phyloP scores from a whole-genome alignment of 2,888 invertebrate species.

The Metellina segmentata region DNA sequence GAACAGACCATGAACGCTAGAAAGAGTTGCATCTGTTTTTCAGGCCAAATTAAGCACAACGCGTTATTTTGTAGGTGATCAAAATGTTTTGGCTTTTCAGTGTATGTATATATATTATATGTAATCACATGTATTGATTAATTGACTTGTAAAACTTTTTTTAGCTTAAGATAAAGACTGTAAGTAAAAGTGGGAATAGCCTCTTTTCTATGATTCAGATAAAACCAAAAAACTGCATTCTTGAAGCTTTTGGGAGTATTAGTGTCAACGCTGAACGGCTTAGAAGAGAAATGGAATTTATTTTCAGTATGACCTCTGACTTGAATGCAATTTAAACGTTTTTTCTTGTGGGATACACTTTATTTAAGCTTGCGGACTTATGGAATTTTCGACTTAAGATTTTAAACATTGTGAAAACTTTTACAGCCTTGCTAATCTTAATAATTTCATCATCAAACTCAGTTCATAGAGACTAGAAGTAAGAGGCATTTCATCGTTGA shows the following conservation, averaged over 20 bases:
- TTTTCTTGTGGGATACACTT: not conserved
- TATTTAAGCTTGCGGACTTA: not conserved
- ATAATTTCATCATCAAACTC: not conserved
- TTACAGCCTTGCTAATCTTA: not conserved
- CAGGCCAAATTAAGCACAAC: no score
- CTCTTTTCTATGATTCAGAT: not conserved
- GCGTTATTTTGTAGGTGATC: no score
- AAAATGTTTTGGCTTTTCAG: no score
- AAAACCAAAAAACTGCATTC: not conserved
- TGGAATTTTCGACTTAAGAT: not conserved
- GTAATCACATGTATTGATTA: no score
- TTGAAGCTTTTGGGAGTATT: not conserved
- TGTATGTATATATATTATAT: no score
- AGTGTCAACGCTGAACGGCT: not conserved
- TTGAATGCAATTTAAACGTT: not conserved
- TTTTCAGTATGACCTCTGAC: not conserved
- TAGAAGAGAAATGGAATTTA: not conserved
- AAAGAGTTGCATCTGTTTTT: no score
- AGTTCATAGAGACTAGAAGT: no score
- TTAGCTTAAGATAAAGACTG: not conserved
- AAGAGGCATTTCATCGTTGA: no score
- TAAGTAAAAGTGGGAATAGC: not conserved
- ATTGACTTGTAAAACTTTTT: not conserved
- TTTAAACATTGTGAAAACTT: not conserved
- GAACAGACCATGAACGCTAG: no score